A percentile compares a stretch with the other conserved stretches of the same genome.
Evolutionary conservation across 2,113 vertebrate genomes (phyloP).

Genomic region (Galbula dea): DNA sequence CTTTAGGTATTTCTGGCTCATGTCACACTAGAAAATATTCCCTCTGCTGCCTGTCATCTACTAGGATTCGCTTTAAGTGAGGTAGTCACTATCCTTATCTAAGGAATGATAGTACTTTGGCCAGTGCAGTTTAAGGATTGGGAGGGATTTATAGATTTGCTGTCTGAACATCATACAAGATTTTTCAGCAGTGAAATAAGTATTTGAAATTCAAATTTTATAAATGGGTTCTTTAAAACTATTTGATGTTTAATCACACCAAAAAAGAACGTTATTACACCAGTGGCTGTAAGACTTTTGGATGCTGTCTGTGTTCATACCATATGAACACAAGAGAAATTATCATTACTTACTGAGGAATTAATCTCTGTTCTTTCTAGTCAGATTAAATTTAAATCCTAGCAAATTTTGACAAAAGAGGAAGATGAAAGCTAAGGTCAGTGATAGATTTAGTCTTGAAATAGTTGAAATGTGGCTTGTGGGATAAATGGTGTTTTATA

Average conservation of each 20-base stretch:
- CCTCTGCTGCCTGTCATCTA: background rate
- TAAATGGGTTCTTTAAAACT: conserved; percentile 28
- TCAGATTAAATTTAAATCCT: conserved; percentile 33
- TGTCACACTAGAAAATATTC: background rate
- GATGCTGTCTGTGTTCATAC: background rate
- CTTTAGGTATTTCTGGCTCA: background rate
- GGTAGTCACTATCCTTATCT: background rate
- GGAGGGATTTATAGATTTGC: conserved; percentile 35
- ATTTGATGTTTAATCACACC: conserved; percentile 28
- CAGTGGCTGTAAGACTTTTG: background rate
- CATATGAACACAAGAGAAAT: background rate
- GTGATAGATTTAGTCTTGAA: background rate
- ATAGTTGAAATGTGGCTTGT: background rate
- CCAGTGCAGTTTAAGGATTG: background rate
- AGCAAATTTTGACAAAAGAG: background rate
- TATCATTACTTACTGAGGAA: background rate
- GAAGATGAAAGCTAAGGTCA: conserved; percentile 26
- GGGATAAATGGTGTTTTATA: background rate
- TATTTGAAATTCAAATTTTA: conserved; percentile 57
- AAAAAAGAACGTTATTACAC: background rate
- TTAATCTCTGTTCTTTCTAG: conserved; percentile 26
- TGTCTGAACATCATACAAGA: conserved; percentile 10
- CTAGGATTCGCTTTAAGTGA: conserved; percentile 2
- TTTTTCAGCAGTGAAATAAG: conserved; percentile 3
- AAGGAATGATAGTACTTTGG: background rate